Base-by-base conservation (phyloP, 2,888 invertebrate genomes). In the Epinotia bilunana region DNA sequence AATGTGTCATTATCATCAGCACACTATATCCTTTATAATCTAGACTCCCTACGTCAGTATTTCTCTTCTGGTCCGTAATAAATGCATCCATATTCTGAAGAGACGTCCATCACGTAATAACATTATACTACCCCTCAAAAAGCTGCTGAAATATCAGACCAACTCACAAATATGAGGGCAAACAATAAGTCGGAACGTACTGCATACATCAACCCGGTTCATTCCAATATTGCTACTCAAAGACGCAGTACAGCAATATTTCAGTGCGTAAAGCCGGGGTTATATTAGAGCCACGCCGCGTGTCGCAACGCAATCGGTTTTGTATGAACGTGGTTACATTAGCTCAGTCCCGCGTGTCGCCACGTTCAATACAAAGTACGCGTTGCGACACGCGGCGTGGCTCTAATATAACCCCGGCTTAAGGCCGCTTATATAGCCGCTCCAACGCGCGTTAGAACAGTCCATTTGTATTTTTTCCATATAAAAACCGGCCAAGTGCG, bases 161-260 rank as follows among this genome's bases (percentile, higher is more conserved):
- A 78, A 77, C 75, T 78, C 72, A 74, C 76, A 72, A 78, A 80
- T 80, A 78, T 62, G 77, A 74, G 75, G 68, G 77, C 78, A 81
- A 79, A 81, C 79, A 79, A 80, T 78, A 80, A 77, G 74, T 80
- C 77, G 68, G 64, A 20, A 55, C 53, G 71, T 60, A 69, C 58
- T 68, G 70, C 65, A 70, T 68, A 64, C 73, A 78, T 64, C 75
- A 43, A 72, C 74, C 77, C 70, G 72, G 73, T 77, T 78, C 79
- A 79, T 80, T 81, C 77, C 79, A 77, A 79, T 79, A 79, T 78
- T 74, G 74, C 70, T 77, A 65, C 74, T 74, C 63, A 55, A 60
- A 70, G 43, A 39, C 70, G 9, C 64, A 70, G 63, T 61, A 11
- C 2, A 16, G 0, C 20, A 6, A 16, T 60, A 55, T n/a, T n/a